Base-by-base conservation (phyloP, 1,140 invertebrate species). In the Hyposmocoma kahamanoa region DNA sequence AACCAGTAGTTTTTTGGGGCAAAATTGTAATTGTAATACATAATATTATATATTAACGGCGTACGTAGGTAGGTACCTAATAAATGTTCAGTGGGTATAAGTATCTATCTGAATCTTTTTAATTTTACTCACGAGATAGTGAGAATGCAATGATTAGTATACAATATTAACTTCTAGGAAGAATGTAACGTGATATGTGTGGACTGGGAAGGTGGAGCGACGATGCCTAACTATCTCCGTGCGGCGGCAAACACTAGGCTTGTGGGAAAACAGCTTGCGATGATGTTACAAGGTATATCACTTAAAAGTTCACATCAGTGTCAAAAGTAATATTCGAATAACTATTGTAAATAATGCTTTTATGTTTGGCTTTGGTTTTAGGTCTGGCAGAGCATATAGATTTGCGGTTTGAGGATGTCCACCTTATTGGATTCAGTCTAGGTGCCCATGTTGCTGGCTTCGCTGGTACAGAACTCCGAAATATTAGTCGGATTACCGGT, bases 371-470 rank as follows among this genome's bases (percentile, higher is more conserved):
- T 34, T 41, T 1, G 10, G 42, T 67, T 77, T 3, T 64, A 87
- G 86, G 90, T 42, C 72, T 90, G 47, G 84, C 88, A 39, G 78
- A 89, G 47, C 87, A 90, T 53, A 88, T 87, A 43, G 85, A 92
- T 52, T 82, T 93, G 11, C 86, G 89, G 19, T 83, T 90, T 43
- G 88, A 91, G 45, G 91, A 91, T 50, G 91, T 96, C 21, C 97
- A 99, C 68, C 71, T 98, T 19, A 97, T 98, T 59, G 97, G 96
- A 0, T 98, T 98, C 74, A 94, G 92, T 66, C 76, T 95, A 43
- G 96, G 96, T 0, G 96, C 96, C 0, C 97, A 99, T 70, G 95
- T 97, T 0, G 95, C 96, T 0, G 97, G 96, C 0, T 98, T 97
- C 67, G 95, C 96, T 0, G 97, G 97, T 0, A 92, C 95, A 1